Percentiles rank a stretch among this genome's conserved stretches.
These are phyloP conservation scores for Pediacus dermestoides DNA, from an alignment of 2,888 invertebrate species.

Conservation along the genomic window DNA sequence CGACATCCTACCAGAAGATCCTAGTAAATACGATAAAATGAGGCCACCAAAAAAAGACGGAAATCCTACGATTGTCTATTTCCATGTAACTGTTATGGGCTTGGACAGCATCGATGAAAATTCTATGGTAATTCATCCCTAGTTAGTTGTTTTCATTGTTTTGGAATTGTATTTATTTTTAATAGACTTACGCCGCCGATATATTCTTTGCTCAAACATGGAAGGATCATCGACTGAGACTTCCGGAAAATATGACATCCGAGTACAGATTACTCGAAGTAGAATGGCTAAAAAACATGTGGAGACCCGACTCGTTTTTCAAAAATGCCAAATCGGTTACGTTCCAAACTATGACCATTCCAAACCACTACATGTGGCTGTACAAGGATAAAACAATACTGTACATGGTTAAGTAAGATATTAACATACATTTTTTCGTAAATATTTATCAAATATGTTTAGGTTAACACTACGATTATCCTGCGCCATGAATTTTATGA, in stretches of 20 bases:
- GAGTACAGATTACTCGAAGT: conserved; percentile 85
- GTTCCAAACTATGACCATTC: conserved; percentile 92
- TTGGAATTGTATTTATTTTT: conserved; percentile 25
- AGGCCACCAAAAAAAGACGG: conserved; percentile 87
- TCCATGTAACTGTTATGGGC: conserved; percentile 93
- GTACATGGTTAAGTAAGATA: conserved; percentile 80
- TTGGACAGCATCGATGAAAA: conserved; percentile 93
- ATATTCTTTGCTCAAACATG: conserved; percentile 92
- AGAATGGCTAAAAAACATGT: conserved; percentile 89
- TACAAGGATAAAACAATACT: conserved; percentile 82
- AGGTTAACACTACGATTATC: conserved; percentile 80
- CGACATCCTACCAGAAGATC: conserved; percentile 83
- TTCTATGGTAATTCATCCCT: conserved; percentile 72
- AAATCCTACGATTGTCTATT: conserved; percentile 81
- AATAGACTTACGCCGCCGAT: conserved; percentile 82
- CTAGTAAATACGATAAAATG: conserved; percentile 88
- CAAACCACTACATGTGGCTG: conserved; percentile 90
- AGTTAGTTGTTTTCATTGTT: conserved; percentile 7
- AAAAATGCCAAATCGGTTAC: conserved; percentile 92
- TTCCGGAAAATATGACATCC: conserved; percentile 90
- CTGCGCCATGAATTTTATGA: conserved; percentile 92
- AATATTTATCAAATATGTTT: too few species aligned
- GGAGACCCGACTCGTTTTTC: conserved; percentile 92
- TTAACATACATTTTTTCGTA: too few species aligned
- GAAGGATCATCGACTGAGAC: conserved; percentile 81